Percentiles rank a stretch among this genome's conserved stretches.
Conservation (phyloP, 2,797 vertebrate species). For the Coregonus ussuriensis region DNA sequence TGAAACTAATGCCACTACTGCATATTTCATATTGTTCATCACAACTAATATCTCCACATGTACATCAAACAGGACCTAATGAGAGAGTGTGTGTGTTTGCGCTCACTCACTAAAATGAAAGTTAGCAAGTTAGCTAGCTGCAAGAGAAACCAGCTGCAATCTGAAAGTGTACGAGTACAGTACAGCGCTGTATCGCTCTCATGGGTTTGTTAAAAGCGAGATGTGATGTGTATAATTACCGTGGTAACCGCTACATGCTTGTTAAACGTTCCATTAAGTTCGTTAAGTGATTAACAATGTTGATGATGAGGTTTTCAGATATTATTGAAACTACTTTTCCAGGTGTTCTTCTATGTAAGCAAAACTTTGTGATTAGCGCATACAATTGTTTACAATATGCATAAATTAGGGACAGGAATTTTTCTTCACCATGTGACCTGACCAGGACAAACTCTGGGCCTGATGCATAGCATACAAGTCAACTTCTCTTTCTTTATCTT, state of each 20-base stretch:
- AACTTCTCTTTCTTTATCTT: not conserved
- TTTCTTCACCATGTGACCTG: not conserved
- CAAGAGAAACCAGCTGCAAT: not conserved
- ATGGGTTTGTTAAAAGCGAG: not conserved
- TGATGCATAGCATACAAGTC: no score
- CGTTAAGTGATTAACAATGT: not conserved
- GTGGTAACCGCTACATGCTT: not conserved
- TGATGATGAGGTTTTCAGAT: not conserved
- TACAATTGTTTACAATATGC: not conserved
- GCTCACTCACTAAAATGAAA: constrained; percentile 10
- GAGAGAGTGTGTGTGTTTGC: not conserved
- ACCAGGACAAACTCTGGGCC: no score
- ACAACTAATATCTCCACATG: constrained; percentile 11
- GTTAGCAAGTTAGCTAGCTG: not conserved
- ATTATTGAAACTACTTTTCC: not conserved
- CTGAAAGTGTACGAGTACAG: not conserved
- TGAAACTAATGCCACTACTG: constrained; percentile 4
- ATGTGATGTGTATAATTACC: not conserved
- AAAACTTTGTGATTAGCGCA: not conserved
- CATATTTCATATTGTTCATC: constrained; percentile 27
- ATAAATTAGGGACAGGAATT: not conserved
- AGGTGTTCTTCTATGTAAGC: constrained; percentile 6
- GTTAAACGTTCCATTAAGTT: constrained; percentile 2
- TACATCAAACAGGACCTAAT: not conserved
- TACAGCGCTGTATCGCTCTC: not conserved